Base-by-base conservation (phyloP, 1,140 invertebrate species). In the Spodoptera frugiperda region DNA sequence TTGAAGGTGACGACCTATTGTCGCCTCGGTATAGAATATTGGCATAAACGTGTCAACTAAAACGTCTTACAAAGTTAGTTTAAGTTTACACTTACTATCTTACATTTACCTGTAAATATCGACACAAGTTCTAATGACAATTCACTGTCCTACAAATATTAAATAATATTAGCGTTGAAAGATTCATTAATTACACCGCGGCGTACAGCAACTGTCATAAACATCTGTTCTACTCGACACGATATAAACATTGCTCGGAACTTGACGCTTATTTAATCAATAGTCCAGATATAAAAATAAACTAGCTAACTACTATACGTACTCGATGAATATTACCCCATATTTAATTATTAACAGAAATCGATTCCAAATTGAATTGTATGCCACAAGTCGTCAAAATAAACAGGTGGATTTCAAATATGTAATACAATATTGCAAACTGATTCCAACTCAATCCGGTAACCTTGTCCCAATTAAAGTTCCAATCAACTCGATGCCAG, bases 401-500 rank as follows among this genome's bases (percentile, higher is more conserved):
- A 21, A 68, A 68, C 63, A 48, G 63, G 63, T 67, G 17, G 63
- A 48, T 25, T 21, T 49, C 17, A n/a, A 49, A 48, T 48, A 63
- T 25, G 57, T 15, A 72, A 72, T 21, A 54, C 15, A 49, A 30
- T 25, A 65, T 65, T 54, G 49, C 19, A 17, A 75, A 75, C 72
- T 51, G 44, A 65, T 65, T 49, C 17, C 30, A 59, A 63, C 71
- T 48, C 44, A 74, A 74, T 74, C 74, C 51, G 74, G 73, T 89
- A 91, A 92, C 90, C 91, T 93, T 92, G 90, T 87, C 89, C 89
- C 81, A 89, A 91, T 92, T 92, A 91, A 90, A 91, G 80, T 87
- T 89, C 78, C 78, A 84, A 88, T 84, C 84, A 88, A 88, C 83
- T 87, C 79, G 76, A 53, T 84, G 80, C 76, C 71, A 77, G 76